Conservation (phyloP, 2,888 invertebrate genomes). For the Apantesis nais region DNA sequence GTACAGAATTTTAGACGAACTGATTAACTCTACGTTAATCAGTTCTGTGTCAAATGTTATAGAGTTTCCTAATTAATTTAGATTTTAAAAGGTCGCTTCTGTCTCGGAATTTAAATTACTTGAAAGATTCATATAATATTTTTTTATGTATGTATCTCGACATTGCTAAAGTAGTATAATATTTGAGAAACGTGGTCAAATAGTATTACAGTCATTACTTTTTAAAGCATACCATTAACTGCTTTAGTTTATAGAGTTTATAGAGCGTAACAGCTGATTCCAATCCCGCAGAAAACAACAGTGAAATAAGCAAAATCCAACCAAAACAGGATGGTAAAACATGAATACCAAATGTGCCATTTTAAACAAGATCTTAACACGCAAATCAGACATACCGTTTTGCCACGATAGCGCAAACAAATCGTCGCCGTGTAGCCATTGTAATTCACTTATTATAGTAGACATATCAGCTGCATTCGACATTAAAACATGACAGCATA, state of each 20-base stretch:
- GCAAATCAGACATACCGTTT: slow-evolving; percentile 71
- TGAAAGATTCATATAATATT: background rate
- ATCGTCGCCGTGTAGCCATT: slow-evolving; percentile 83
- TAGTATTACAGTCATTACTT: background rate
- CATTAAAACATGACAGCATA: slow-evolving; percentile 78
- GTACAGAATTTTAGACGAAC: slow-evolving; percentile 6
- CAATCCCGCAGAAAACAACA: slow-evolving; percentile 6
- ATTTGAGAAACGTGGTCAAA: background rate
- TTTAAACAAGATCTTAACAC: slow-evolving; percentile 3
- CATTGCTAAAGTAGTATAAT: background rate
- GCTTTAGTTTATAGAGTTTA: slow-evolving; percentile 5
- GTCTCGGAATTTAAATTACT: background rate
- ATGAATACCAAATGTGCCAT: slow-evolving; percentile 9
- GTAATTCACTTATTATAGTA: slow-evolving; percentile 78
- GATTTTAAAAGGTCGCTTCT: background rate
- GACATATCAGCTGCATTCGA: slow-evolving; percentile 82
- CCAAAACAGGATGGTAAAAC: slow-evolving; percentile 12
- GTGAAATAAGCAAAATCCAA: slow-evolving; percentile 10
- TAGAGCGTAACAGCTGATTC: slow-evolving; percentile 23
- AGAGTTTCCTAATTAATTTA: background rate
- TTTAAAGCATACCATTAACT: background rate
- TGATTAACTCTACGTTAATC: too few species aligned
- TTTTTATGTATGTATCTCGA: background rate
- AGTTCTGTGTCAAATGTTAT: background rate
- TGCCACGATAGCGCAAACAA: slow-evolving; percentile 81